Evolutionary conservation across 1,140 invertebrate species (phyloP).

Genomic region (Eupeodes corollae): DNA sequence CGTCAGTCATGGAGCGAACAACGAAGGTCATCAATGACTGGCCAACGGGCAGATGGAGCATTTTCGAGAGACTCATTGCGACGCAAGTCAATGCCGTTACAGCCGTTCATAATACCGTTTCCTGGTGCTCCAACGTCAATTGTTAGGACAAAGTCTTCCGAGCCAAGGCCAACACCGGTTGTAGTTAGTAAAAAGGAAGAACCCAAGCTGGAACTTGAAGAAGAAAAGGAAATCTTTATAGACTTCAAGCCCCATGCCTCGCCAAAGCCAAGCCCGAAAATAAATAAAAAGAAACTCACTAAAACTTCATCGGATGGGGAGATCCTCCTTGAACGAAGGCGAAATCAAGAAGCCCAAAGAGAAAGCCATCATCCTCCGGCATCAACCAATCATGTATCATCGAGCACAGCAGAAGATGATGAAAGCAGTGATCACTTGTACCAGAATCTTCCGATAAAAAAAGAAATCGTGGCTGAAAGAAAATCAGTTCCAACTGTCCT

Average conservation of each 20-base stretch:
- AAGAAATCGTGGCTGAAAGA: conserved; percentile 45
- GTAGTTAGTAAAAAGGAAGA: too few species aligned
- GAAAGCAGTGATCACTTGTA: conserved; percentile 37
- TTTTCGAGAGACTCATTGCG: neutral
- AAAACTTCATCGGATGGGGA: conserved; percentile 73
- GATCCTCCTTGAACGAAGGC: conserved; percentile 52
- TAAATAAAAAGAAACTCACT: conserved; percentile 46
- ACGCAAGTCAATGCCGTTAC: conserved; percentile 23
- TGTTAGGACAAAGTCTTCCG: too few species aligned
- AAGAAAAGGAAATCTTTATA: conserved; percentile 73
- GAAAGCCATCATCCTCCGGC: conserved; percentile 37
- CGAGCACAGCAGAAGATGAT: neutral
- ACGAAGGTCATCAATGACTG: neutral
- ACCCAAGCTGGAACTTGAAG: conserved; percentile 17
- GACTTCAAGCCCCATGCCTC: conserved; percentile 69
- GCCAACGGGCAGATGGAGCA: neutral
- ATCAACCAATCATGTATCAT: conserved; percentile 47
- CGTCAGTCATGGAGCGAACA: too few species aligned
- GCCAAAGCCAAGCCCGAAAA: conserved; percentile 46
- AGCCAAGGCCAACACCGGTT: too few species aligned
- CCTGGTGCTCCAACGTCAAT: too few species aligned
- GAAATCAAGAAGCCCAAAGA: neutral
- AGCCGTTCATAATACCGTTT: too few species aligned
- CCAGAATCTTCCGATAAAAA: conserved; percentile 46
- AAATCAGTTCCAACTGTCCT: neutral